Conservation (phyloP, 2,797 vertebrate species). For the Urosaurus nigricauda region DNA sequence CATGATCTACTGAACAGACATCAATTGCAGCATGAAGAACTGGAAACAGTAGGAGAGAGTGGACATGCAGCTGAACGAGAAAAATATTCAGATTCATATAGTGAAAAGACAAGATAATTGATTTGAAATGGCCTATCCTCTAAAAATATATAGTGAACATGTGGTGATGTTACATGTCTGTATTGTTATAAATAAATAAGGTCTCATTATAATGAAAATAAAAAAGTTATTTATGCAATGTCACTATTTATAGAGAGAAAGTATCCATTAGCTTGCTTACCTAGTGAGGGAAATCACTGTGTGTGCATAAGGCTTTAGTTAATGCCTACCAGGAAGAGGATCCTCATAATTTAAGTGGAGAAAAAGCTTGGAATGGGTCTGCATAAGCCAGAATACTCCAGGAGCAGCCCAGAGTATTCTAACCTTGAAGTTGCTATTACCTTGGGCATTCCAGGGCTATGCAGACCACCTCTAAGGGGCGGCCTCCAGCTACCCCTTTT, state of each 20-base stretch:
- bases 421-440: too few species aligned
- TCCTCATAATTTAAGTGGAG: not conserved
- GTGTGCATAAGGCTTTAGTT: not conserved
- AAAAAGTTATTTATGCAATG: not conserved
- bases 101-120: slow-evolving; percentile 38
- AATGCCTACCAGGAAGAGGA: too few species aligned
- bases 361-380: too few species aligned
- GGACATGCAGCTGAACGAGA: slow-evolving; percentile 40
- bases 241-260: not conserved
- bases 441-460: too few species aligned
- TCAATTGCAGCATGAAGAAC: slow-evolving; percentile 27
- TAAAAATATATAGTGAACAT: slow-evolving; percentile 3
- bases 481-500: too few species aligned
- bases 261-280: not conserved
- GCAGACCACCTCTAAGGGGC: too few species aligned
- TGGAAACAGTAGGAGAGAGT: slow-evolving; percentile 49
- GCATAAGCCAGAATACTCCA: too few species aligned
- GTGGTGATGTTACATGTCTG: slow-evolving; percentile 17
- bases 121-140: slow-evolving; percentile 38
- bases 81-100: slow-evolving; percentile 33
- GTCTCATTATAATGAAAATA: not conserved
- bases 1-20: slow-evolving; percentile 60
- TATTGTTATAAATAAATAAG: not conserved
- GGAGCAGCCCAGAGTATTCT: too few species aligned
- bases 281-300: not conserved